Evolutionary conservation across 2,888 invertebrate species (phyloP), one percentile per base, ranked within the genome.

Genomic region (Pyralis farinalis): DNA sequence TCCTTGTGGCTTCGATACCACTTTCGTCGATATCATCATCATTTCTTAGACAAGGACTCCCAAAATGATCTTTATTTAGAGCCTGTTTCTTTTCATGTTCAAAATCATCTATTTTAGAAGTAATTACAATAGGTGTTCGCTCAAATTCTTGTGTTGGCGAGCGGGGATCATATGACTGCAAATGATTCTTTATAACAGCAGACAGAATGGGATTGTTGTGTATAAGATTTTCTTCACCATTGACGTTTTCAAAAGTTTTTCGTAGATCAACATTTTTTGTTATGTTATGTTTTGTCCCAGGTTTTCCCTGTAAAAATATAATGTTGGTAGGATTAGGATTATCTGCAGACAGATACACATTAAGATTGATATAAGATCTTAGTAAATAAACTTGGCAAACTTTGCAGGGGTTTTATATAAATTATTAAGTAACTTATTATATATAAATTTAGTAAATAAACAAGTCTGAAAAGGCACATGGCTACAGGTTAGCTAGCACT

Each of bases 91-190:
- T 11, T 12, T 70, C 58, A 47, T 62, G 51, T 12, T 49, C 38
- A 1, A 50, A 7, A 45, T 73, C 66, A 34, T 73, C 68, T 43
- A 58, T 50, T 47, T 74, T 69, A 31, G 69, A 49, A 9, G 71
- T 31, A 56, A 88, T 69, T 30, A 86, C 64, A 41, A 92, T 90
- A 10, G 92, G 92, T n/a, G 92, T 92, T 40, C 92, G 76, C 44
- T 88, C 85, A 71, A 92, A 91, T 42, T 92, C 92, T 43, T 84
- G 79, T 33, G 91, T 85, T 12, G 92, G 92, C 1, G 92, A 92
- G 27, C 92, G 81, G 21, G 92, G 92, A 59, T 92, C 89, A 58
- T 86, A 88, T 7, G 83, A 84, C 43, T 86, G 84, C 33, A 89
- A 66, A 51, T 88, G 87, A 47, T 80, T 87, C 48, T 82, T 87